Base-by-base conservation (phyloP, 2,797 vertebrate genomes). In the Tokudaia muenninki region DNA sequence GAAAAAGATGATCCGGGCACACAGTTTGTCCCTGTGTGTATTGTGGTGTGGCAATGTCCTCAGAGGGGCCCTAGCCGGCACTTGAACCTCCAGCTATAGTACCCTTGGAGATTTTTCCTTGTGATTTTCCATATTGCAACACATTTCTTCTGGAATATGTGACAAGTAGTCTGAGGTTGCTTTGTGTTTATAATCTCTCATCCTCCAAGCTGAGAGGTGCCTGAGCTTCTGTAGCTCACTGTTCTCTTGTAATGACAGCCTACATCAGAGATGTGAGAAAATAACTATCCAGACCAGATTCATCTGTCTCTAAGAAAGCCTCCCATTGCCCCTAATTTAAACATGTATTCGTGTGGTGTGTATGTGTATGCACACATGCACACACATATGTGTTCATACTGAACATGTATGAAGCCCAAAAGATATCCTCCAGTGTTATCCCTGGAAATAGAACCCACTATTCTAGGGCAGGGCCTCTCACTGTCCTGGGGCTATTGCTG, bases 1-100 rank as follows among this genome's bases (percentile, higher is more conserved):
- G 7, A 52, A n/a, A 82, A 92, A 44, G 70, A 81, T 94, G 61
- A n/a, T 81, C 77, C 67, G 52, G 81, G 17, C 83, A 91, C 83
- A 86, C 31, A 29, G 16, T 47, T 55, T 14, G 82, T 92, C 44
- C 12, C 41, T 9, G 47, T 47, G 10, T 1, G 6, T 6, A 22
- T 17, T 19, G 84, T 87, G 44, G 26, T 65, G 3, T 57, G 31
- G 55, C 7, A 34, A 37, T 17, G 14, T 29, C 13, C 52, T 83
- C 7, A 44, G 50, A 87, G 57, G n/a, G 57, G 2, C 4, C 10
- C 8, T 14, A 78, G 34, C 61, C 31, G 41, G 4, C 41, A 50
- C 17, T 55, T 31, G 37, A 50, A 55, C 11, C 50, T 92, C 80
- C 90, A 37, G 90, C 67, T 50, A 41, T 31, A 26, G 41, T 52